Conservation (phyloP, 2,113 vertebrate genomes). For the Empidonax alnorum region DNA sequence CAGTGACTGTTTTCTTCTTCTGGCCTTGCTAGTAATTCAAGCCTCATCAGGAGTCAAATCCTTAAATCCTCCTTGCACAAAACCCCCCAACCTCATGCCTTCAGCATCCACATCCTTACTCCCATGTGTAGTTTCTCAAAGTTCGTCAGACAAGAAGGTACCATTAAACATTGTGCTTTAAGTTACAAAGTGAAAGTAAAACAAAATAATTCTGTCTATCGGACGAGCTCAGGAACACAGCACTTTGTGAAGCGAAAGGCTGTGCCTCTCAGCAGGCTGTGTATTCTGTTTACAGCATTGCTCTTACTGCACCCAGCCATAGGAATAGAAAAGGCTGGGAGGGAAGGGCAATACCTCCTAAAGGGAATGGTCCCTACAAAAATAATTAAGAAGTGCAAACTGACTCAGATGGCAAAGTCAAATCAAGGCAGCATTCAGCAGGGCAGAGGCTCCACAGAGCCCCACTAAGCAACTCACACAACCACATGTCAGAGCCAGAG, state of each 20-base stretch:
- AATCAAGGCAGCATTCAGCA: slow-evolving; percentile 20
- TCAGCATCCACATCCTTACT: not conserved
- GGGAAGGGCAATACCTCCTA: not conserved
- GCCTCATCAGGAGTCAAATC: not conserved
- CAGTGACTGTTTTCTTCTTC: rapidly evolving
- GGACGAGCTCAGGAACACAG: not conserved
- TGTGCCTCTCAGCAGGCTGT: not conserved
- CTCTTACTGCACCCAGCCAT: not conserved
- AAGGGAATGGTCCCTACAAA: not conserved
- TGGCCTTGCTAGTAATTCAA: not conserved
- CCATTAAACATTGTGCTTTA: not conserved
- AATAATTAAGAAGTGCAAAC: not conserved
- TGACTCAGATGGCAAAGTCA: not conserved
- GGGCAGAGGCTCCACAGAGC: not conserved
- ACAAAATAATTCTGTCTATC: not conserved
- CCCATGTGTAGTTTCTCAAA: not conserved
- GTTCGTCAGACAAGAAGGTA: not conserved
- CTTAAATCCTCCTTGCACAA: not conserved
- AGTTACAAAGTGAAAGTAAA: not conserved
- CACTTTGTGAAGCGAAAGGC: not conserved
- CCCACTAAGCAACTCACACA: slow-evolving; percentile 9
- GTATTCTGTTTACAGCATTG: not conserved
- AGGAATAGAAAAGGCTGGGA: not conserved
- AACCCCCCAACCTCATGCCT: rapidly evolving
- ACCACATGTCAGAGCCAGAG: slow-evolving; percentile 49